Evolutionary conservation across 2,797 vertebrate species (phyloP), one percentile per base, ranked within the genome.

Genomic region (Macropodus opercularis): DNA sequence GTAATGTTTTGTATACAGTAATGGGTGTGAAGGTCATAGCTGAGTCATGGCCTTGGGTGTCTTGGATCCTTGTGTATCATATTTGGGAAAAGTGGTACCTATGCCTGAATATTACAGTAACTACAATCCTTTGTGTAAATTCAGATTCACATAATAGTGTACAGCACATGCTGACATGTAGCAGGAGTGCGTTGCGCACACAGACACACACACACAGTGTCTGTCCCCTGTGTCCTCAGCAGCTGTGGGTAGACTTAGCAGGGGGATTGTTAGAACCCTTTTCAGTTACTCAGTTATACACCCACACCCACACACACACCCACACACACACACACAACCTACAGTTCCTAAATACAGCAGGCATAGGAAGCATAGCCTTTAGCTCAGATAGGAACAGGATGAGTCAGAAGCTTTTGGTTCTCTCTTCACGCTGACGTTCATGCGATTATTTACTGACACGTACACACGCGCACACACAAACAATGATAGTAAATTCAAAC

Each of bases 221-320:
- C 38, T 69, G 77, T 80, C 77, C 79, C 73, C 57, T 58, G 69
- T 84, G 82, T 81, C 79, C 84, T 59, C 50, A 66, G 72, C 85
- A 86, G 81, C 85, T 87, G 87, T 61, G 79, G 75, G 66, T 49
- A 50, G 84, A 82, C 63, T 87, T 86, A 85, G 69, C 71, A 50
- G 65, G 50, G 42, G 77, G 73, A 81, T 81, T 86, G 81, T 77
- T 73, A 85, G 81, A 74, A 67, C 68, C 75, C 38, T 81, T 59
- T 51, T 35, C 56, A 12, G 24, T 63, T 68, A 61, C 46, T 72
- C 64, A 31, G 32, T 26, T 32, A 42, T n/a, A 50, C 60, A 12
- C 1, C 57, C 31, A 44, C 26, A 59, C 43, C 42, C 41, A 41
- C 60, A 12, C 1, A 61, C 31, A 44, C 26, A 59, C 43, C 42